A percentile compares a stretch with the other conserved stretches of the same genome.
Conservation (phyloP, 2,888 invertebrate species). For the Cephus sareptanus region DNA sequence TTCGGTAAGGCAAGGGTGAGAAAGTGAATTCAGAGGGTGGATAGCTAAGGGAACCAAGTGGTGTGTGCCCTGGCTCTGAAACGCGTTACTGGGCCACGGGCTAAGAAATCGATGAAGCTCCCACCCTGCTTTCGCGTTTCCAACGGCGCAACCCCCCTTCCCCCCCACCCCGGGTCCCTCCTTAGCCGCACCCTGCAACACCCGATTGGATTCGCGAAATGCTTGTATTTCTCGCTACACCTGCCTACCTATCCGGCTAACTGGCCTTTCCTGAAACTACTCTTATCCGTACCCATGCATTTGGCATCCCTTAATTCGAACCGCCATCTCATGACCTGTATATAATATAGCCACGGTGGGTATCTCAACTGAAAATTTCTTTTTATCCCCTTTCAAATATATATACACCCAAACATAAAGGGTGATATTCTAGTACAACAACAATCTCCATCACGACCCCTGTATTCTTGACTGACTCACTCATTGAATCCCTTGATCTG, state of each 20-base stretch:
- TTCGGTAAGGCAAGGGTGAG: slow-evolving; percentile 3
- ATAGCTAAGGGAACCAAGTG: slow-evolving; percentile 14
- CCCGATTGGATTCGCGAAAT: slow-evolving; percentile 24
- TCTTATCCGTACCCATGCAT: not conserved
- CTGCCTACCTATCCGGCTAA: not conserved
- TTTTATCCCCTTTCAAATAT: not conserved
- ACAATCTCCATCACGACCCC: not conserved
- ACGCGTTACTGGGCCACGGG: slow-evolving; percentile 61
- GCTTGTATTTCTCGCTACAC: not conserved
- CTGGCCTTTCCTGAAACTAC: not conserved
- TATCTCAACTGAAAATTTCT: too few species aligned
- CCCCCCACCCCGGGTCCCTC: slow-evolving; percentile 29
- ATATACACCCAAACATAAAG: not conserved
- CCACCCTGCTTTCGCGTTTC: slow-evolving; percentile 36
- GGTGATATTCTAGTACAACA: not conserved
- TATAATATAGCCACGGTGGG: not conserved
- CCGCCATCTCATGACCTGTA: not conserved
- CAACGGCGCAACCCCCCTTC: slow-evolving; percentile 13
- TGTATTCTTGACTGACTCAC: not conserved
- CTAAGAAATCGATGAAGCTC: slow-evolving; percentile 64
- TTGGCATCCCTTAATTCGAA: not conserved
- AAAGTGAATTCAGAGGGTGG: not conserved
- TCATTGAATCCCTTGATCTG: not conserved
- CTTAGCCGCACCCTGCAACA: slow-evolving; percentile 50
- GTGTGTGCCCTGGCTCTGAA: slow-evolving; percentile 32